Base-by-base conservation (phyloP, 2,113 vertebrate genomes). In the Phodopus roborovskii region DNA sequence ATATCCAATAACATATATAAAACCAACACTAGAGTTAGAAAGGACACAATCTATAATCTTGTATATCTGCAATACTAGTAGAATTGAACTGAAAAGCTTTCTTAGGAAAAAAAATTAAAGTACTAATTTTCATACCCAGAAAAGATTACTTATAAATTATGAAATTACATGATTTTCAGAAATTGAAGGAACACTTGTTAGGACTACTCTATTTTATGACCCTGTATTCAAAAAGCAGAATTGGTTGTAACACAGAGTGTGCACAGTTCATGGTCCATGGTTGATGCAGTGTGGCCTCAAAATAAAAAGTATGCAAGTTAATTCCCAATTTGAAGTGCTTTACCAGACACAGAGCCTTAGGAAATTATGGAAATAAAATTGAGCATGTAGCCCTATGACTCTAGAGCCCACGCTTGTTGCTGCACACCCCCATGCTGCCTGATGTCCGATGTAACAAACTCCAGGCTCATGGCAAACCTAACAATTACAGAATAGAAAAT, bases 341-440 rank as follows among this genome's bases (percentile, higher is more conserved):
- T 84, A 56, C 45, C 24, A 42, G 74, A 22, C 17, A 62, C 8
- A 36, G 6, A 28, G 5, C 28, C 11, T 77, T 28, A 81, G 39
- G 28, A 60, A 96, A 26, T 64, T 6, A 78, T 3, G 33, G 53
- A 93, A 22, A 58, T 42, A 7, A 6, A n/a, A 70, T 15, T 36
- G 10, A 12, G 30, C 36, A 22, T 22, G 16, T 89, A n/a, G 19
- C 22, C 48, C 53, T 5, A 24, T 15, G 19, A 50, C 2, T 70
- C 50, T 16, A 48, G 81, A 82, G 6, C 11, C 24, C 17, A 75
- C 22, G 64, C 30, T 28, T 42, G 4, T 77, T 62, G 50, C 39
- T 10, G 3, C 13, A 71, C 3, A 24, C 0, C 8, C 7, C 0
- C 1, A 53, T 30, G 13, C 45, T 16, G 53, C 13, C 12, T 82